Conservation (phyloP, 2,113 vertebrate genomes). For the Ptyas mucosa region DNA sequence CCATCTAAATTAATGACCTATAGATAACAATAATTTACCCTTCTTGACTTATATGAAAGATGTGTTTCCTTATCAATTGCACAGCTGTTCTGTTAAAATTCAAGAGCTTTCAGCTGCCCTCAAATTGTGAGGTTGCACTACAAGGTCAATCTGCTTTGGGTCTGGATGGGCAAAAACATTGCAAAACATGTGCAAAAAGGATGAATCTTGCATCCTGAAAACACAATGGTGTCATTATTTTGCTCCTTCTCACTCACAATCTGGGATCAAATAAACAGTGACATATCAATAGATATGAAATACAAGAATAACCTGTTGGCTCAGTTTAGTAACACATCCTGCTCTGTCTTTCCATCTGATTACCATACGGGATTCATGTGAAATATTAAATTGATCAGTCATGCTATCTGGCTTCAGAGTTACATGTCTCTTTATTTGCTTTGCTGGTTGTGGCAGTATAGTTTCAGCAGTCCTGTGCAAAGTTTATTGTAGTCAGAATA, state of each 20-base stretch:
- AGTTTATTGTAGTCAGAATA: background rate
- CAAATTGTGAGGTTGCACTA: background rate
- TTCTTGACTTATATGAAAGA: slow-evolving; percentile 6
- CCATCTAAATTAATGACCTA: slow-evolving; percentile 32
- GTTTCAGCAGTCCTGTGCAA: background rate
- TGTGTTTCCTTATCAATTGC: background rate
- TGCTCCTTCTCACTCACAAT: background rate
- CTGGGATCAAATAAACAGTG: background rate
- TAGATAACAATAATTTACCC: slow-evolving; percentile 13
- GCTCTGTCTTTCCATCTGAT: background rate
- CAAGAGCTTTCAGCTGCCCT: background rate
- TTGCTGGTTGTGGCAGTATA: background rate
- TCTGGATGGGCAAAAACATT: background rate
- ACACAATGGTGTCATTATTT: background rate
- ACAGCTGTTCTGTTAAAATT: slow-evolving; percentile 15
- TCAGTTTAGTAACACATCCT: background rate
- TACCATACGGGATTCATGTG: background rate
- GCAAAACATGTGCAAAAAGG: background rate
- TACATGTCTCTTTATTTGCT: background rate
- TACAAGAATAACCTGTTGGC: background rate
- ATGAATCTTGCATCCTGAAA: background rate
- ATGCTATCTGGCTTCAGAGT: background rate
- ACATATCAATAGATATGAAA: background rate
- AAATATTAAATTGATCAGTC: background rate
- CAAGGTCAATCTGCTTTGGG: background rate